Evolutionary conservation across 92 coral and sea anemone species (phyloP), one percentile per base, ranked within the genome.

Genomic region (Umimayanthus kanabou): DNA sequence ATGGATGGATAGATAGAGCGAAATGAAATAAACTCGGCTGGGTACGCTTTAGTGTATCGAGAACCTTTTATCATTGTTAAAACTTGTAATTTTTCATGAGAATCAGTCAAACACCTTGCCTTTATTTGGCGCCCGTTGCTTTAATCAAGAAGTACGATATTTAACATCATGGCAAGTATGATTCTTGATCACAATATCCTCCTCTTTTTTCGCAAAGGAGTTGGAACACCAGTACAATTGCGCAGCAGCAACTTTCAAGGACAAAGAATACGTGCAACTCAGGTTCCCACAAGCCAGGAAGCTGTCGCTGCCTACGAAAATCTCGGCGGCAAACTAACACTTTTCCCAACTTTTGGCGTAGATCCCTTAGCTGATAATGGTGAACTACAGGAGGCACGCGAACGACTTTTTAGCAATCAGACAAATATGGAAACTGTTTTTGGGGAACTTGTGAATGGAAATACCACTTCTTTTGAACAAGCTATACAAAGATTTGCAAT

Each of bases 211-310:
- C n/a, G n/a, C n/a, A n/a, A n/a, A n/a, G n/a, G 88, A 71, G 88
- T 85, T 57, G 88, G 88, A 50, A 74, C 40, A 74, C 81, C 82
- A 85, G 88, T 85, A 9, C 88, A 85, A 11, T 73, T 85, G 45
- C 39, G 81, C 26, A 67, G 69, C 16, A 50, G 26, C 88, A 85
- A 74, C 81, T 74, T 73, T 45, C 88, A 50, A 49, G 88, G 81
- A 25, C 49, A 75, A 85, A 73, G 73, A 58, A 20, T 85, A 40
- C 47, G 28, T 72, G 81, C 40, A 11, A 28, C 67, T 33, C 81
- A 73, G 88, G 80, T 85, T 64, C 88, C 88, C 80, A 42, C 80
- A 29, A 73, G 28, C 23, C 20, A 39, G 55, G 80, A 84, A 57
- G 88, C 88, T 69, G 70, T 84, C 26, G 3, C 77, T 2, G 33